Conservation (phyloP, 2,888 invertebrate species). For the Branchipolynoe longqiensis region DNA sequence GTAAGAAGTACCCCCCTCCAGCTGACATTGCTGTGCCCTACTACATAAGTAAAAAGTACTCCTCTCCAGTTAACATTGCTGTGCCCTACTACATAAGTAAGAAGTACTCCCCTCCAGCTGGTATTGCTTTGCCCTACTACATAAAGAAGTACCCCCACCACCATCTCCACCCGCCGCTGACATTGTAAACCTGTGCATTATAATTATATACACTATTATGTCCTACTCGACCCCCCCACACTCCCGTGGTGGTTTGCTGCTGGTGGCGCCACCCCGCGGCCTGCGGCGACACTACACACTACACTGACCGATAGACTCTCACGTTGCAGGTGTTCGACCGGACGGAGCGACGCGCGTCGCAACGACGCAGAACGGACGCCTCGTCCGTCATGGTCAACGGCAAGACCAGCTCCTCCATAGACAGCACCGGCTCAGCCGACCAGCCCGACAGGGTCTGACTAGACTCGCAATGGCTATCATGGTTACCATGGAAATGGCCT, state of each 20-base stretch:
- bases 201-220: no score
- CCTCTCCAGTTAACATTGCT: no score
- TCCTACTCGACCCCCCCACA: no score
- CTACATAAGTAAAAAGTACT: no score
- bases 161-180: no score
- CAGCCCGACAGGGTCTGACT: constrained; percentile 52
- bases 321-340: constrained; percentile 47
- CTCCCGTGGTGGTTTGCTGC: constrained; percentile 8
- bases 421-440: constrained; percentile 46
- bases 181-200: no score
- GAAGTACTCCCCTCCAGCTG: no score
- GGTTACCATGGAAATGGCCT: constrained; percentile 56
- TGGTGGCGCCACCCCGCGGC: not conserved
- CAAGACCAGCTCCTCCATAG: constrained; percentile 40
- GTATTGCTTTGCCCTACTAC: no score
- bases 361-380: constrained; percentile 2
- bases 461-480: constrained; percentile 57
- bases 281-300: not conserved
- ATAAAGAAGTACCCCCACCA: no score
- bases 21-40: no score
- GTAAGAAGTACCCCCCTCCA: no score
- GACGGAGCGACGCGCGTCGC: constrained; percentile 37
- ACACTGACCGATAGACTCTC: constrained; percentile 50
- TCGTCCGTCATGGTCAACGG: constrained; percentile 23
- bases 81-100: no score